Evolutionary conservation across 1,140 invertebrate species (phyloP).

Genomic region (Acarapis woodi): DNA sequence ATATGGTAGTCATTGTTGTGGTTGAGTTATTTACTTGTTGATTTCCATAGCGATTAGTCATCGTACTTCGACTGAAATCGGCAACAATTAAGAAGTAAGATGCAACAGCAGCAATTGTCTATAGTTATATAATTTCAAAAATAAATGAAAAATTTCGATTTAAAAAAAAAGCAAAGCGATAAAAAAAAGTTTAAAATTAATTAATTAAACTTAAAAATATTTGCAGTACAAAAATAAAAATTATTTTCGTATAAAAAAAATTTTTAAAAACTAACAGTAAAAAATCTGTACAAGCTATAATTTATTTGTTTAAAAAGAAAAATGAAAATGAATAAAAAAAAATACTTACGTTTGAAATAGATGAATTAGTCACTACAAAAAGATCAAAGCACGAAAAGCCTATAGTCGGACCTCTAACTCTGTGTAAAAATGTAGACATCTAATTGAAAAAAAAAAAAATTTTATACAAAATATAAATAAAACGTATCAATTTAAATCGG

Average conservation of each 20-base stretch:
- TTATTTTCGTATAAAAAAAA: too few species aligned
- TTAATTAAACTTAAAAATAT: too few species aligned
- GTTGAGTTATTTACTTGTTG: too few species aligned
- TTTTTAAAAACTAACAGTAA: too few species aligned
- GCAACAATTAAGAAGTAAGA: conserved; percentile 12
- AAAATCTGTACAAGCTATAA: too few species aligned
- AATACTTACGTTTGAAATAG: conserved; percentile 11
- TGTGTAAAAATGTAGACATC: conserved; percentile 12
- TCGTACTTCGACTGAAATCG: conserved; percentile 10
- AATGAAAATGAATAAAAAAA: background rate
- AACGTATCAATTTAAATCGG: background rate
- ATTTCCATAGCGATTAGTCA: too few species aligned
- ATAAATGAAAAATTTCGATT: too few species aligned
- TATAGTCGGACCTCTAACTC: conserved; percentile 11
- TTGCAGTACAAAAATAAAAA: too few species aligned
- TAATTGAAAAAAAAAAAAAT: background rate
- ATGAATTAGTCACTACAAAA: conserved; percentile 10
- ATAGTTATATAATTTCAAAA: too few species aligned
- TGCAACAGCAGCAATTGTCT: conserved; percentile 11
- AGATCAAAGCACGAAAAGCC: conserved; percentile 11
- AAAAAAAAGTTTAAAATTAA: too few species aligned
- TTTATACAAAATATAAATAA: background rate
- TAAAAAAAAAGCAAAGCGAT: too few species aligned
- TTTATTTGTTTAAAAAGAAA: background rate
- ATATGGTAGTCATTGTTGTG: too few species aligned